Conservation (phyloP, 2,888 invertebrate species). For the Pomacea canaliculata region DNA sequence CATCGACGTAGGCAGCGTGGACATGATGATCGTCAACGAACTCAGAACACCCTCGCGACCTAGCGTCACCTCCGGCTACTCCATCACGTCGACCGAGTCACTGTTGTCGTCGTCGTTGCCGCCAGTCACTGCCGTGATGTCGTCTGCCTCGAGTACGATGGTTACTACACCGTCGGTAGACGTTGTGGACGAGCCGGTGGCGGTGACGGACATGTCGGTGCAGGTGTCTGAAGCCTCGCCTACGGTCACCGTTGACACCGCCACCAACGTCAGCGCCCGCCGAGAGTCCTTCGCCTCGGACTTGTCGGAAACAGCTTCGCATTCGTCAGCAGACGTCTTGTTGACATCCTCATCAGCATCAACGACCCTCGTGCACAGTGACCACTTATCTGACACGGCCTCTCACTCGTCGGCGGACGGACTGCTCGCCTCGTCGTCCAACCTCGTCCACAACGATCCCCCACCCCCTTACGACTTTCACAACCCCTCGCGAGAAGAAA, state of each 20-base stretch:
- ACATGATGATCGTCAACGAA: not conserved
- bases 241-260: not conserved
- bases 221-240: constrained; percentile 1
- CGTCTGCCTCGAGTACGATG: not conserved
- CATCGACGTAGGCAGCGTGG: not conserved
- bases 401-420: too few species aligned
- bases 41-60: not conserved
- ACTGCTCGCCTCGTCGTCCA: not conserved
- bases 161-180: too few species aligned
- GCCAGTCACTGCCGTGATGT: not conserved
- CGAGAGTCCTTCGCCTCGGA: not conserved
- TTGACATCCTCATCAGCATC: not conserved
- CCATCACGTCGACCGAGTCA: not conserved
- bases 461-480: constrained; percentile 8
- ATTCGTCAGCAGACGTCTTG: constrained; percentile 5
- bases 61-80: not conserved
- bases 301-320: constrained; percentile 1
- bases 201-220: not conserved
- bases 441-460: constrained; percentile 3
- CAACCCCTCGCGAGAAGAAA: not conserved
- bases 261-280: constrained; percentile 3
- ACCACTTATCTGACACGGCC: too few species aligned
- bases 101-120: constrained; percentile 3
- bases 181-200: too few species aligned
- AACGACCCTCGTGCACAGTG: not conserved